These are phyloP conservation scores for Solenopsis fugax DNA, from an alignment of 1,140 invertebrate genomes.

Conservation along the genomic window DNA sequence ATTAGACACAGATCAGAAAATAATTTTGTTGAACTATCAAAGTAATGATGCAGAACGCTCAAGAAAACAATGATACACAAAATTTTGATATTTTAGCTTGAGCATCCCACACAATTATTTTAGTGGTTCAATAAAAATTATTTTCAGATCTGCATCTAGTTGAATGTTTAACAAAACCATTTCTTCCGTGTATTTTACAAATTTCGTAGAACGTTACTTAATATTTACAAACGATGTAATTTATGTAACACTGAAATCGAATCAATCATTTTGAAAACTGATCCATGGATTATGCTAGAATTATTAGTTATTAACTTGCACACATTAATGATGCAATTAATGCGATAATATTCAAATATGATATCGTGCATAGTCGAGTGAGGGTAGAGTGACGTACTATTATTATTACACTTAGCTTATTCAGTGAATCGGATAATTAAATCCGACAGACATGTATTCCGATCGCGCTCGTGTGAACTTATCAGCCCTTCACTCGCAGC, in stretches of 20 bases:
- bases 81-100: no score
- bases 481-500: conserved; percentile 42
- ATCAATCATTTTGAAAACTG: neutral
- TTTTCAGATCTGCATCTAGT: no score
- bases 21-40: no score
- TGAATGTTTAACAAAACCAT: no score
- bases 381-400: neutral
- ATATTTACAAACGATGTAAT: neutral
- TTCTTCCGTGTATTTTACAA: neutral
- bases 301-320: neutral
- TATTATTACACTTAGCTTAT: conserved; percentile 10
- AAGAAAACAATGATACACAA: no score
- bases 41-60: no score
- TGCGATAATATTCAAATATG: neutral
- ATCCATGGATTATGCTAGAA: neutral
- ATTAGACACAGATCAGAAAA: no score
- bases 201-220: neutral
- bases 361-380: neutral
- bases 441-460: conserved; percentile 4
- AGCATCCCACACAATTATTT: no score
- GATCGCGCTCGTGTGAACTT: conserved; percentile 16
- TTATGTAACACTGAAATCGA: neutral
- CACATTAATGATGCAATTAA: neutral
- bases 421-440: conserved; percentile 23
- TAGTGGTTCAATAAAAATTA: no score